Conservation (phyloP, 2,113 vertebrate species). For the Percina caprodes region DNA sequence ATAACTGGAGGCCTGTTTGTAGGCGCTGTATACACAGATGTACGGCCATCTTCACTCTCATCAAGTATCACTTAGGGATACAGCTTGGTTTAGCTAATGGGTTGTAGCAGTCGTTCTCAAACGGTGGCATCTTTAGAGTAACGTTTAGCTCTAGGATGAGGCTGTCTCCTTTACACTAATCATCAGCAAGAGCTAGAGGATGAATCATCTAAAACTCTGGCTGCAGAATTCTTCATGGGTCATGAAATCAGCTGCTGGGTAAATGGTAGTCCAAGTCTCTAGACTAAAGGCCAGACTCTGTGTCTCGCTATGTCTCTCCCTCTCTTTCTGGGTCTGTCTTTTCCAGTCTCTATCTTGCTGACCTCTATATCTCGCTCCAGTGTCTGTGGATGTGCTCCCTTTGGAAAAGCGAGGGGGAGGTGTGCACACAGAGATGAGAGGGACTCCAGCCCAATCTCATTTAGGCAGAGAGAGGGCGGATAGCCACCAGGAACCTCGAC, state of each 20-base stretch:
- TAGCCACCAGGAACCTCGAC: slow-evolving; percentile 63
- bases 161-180: slow-evolving; percentile 37
- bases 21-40: slow-evolving; percentile 66
- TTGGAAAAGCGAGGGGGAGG: slow-evolving; percentile 32
- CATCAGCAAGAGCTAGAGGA: slow-evolving; percentile 29
- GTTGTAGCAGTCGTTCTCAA: slow-evolving; percentile 47
- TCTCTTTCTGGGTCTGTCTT: background rate
- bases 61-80: slow-evolving; percentile 75
- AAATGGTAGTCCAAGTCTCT: slow-evolving; percentile 54
- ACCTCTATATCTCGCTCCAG: slow-evolving; percentile 34
- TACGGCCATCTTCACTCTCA: slow-evolving; percentile 66
- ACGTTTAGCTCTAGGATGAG: slow-evolving; percentile 46
- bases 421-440: slow-evolving; percentile 37
- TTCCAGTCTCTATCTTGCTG: slow-evolving; percentile 25
- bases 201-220: slow-evolving; percentile 31
- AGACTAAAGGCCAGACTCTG: slow-evolving; percentile 28
- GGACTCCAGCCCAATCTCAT: slow-evolving; percentile 52
- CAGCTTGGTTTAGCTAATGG: slow-evolving; percentile 69
- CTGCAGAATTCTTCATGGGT: slow-evolving; percentile 33
- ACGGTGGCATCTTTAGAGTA: slow-evolving; percentile 47
- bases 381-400: slow-evolving; percentile 39
- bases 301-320: background rate
- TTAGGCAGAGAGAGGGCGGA: slow-evolving; percentile 56
- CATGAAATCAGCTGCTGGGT: slow-evolving; percentile 44
- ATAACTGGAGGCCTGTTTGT: slow-evolving; percentile 72